Base-by-base conservation (phyloP, 2,888 invertebrate genomes). In the Tetheella fluctuosa region DNA sequence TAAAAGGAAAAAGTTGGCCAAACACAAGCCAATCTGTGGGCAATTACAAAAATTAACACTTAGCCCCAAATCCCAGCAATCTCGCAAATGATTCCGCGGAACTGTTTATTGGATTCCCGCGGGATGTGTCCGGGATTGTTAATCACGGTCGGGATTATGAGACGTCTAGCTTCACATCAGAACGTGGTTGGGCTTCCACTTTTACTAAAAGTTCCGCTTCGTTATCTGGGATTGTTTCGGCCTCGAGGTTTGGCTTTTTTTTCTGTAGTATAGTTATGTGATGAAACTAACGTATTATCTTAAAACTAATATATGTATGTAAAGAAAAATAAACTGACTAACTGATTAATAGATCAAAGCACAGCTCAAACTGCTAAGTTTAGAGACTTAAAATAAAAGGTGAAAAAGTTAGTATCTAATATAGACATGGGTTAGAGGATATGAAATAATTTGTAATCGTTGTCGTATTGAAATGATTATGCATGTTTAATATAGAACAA, bases 41-140 rank as follows among this genome's bases (percentile, higher is more conserved):
- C 83, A 84, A 88, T 88, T 85, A 88, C 83, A 87, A 85, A 86
- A 86, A 88, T 88, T 85, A 86, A 82, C 85, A 80, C 79, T 74
- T 69, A 67, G 63, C 67, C 65, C 63, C 63, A 48, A 67, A 71
- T 72, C 71, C 64, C 72, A 72, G 83, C 85, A 85, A 86, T 86
- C 83, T 80, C 77, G 80, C 81, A 85, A 86, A 86, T 84, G 85
- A 81, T 81, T 76, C 76, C 70, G 72, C 77, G 71, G 76, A 75
- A 64, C 68, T 74, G 78, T 77, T 80, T 83, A 83, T 82, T 81
- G 77, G 79, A 81, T 80, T 67, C 76, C 81, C 79, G 61, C 57
- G 78, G 74, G 77, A 72, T 64, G 61, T 65, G 75, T 72, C 73
- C 65, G 69, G 73, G 69, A 70, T 70, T 75, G 81, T 82, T 84